Evolutionary conservation across 2,888 invertebrate genomes (phyloP).

Genomic region (Lumbricus terrestris): DNA sequence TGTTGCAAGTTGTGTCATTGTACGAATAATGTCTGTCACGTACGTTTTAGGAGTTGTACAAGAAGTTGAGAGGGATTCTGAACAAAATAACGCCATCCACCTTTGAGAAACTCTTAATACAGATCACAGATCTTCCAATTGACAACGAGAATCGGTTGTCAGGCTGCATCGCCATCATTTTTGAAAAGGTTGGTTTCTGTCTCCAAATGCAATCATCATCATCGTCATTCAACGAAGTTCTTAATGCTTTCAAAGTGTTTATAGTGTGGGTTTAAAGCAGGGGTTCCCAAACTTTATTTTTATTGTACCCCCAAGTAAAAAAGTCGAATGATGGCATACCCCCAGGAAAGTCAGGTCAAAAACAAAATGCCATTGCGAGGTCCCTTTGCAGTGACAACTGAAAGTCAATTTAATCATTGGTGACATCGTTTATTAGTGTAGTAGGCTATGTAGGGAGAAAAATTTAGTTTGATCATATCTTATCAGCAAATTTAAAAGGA

Average conservation of each 20-base stretch:
- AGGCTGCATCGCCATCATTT: constrained; percentile 85
- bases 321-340: too few relatives aligned
- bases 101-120: constrained; percentile 77
- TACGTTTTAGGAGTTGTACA: constrained; percentile 69
- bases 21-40: neutral
- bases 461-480: too few relatives aligned
- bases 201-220: neutral
- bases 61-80: constrained; percentile 80
- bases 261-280: neutral
- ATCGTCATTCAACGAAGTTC: neutral
- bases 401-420: too few relatives aligned
- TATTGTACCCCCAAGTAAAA: too few relatives aligned
- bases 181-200: constrained; percentile 62
- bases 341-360: too few relatives aligned
- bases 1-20: neutral
- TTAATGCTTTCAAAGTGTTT: neutral
- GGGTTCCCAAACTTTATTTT: too few relatives aligned
- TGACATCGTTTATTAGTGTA: too few relatives aligned
- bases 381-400: too few relatives aligned
- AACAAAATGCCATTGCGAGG: too few relatives aligned
- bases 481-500: too few relatives aligned
- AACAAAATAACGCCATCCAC: constrained; percentile 94
- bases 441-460: too few relatives aligned
- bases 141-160: constrained; percentile 76
- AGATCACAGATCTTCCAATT: constrained; percentile 75